Conservation (phyloP, 2,797 vertebrate species). For the Acomys russatus region DNA sequence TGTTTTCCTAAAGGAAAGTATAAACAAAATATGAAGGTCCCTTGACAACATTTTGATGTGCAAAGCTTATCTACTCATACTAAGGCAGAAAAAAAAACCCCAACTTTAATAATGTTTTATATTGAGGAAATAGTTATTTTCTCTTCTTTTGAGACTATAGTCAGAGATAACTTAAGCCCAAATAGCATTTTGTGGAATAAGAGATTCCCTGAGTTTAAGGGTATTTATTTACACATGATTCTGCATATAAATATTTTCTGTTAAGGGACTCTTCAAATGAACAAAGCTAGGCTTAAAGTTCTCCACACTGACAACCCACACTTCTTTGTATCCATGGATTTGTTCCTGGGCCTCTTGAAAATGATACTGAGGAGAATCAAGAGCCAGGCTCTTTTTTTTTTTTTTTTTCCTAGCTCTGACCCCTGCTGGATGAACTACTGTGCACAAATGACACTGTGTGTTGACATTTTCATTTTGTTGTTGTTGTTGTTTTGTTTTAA, state of each 20-base stretch:
- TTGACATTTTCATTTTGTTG: background rate
- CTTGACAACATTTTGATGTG: constrained; percentile 15
- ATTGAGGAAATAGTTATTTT: background rate
- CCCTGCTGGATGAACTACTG: fast-evolving
- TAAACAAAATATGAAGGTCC: constrained; percentile 21
- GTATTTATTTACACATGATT: background rate
- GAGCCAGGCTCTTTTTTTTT: background rate
- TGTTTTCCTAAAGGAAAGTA: background rate
- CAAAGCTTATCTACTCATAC: background rate
- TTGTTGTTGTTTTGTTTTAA: background rate
- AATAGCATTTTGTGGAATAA: background rate
- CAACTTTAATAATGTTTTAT: background rate
- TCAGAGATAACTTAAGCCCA: background rate
- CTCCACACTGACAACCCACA: background rate
- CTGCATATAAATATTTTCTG: background rate
- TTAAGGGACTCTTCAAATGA: background rate
- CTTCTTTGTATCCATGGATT: background rate
- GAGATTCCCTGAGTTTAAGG: background rate
- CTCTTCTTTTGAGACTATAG: background rate
- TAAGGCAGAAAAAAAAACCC: background rate
- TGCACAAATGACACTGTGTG: background rate
- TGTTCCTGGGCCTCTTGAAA: background rate
- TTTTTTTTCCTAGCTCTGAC: fast-evolving
- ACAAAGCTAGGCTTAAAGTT: background rate
- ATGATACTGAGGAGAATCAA: background rate